These are phyloP conservation scores for Huso huso DNA, from an alignment of 2,797 vertebrate species.

Conservation along the genomic window DNA sequence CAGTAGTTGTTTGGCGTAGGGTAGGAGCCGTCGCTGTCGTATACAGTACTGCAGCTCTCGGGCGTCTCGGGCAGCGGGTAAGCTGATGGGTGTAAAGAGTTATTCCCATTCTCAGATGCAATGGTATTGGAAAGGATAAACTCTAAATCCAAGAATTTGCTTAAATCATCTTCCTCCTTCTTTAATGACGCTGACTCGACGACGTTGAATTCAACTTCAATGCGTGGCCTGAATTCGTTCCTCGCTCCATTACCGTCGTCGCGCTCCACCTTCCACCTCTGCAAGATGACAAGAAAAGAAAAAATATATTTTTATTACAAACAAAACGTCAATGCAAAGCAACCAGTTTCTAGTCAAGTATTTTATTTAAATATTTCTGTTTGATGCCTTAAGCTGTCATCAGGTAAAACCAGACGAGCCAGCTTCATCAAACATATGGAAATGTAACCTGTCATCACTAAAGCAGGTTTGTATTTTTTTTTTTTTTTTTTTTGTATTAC, in stretches of 20 bases:
- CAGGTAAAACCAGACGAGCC: too few species aligned
- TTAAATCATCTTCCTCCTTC: slow-evolving; percentile 78
- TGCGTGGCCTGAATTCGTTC: slow-evolving; percentile 38
- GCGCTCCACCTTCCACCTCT: slow-evolving; percentile 45
- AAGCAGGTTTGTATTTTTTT: too few species aligned
- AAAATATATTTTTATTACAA: background rate
- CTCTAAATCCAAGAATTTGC: slow-evolving; percentile 77
- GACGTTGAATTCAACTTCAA: slow-evolving; percentile 62
- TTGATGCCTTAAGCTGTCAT: too few species aligned
- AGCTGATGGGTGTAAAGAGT: slow-evolving; percentile 29
- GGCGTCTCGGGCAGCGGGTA: slow-evolving; percentile 81
- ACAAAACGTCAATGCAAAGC: background rate
- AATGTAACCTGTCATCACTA: too few species aligned
- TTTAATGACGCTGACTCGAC: slow-evolving; percentile 47
- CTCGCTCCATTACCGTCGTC: slow-evolving; percentile 21
- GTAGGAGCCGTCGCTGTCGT: slow-evolving; percentile 59
- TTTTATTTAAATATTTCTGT: background rate
- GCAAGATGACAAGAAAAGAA: slow-evolving; percentile 8
- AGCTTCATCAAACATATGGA: too few species aligned
- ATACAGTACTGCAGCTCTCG: slow-evolving; percentile 69
- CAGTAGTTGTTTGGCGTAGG: slow-evolving; percentile 41
- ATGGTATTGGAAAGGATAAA: slow-evolving; percentile 81
- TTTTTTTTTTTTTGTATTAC: too few species aligned
- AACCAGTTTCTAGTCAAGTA: slow-evolving; percentile 1
- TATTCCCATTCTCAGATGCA: slow-evolving; percentile 34